These are phyloP conservation scores for Drosophila lini DNA, from an alignment of 1,140 invertebrate genomes.

Conservation along the genomic window DNA sequence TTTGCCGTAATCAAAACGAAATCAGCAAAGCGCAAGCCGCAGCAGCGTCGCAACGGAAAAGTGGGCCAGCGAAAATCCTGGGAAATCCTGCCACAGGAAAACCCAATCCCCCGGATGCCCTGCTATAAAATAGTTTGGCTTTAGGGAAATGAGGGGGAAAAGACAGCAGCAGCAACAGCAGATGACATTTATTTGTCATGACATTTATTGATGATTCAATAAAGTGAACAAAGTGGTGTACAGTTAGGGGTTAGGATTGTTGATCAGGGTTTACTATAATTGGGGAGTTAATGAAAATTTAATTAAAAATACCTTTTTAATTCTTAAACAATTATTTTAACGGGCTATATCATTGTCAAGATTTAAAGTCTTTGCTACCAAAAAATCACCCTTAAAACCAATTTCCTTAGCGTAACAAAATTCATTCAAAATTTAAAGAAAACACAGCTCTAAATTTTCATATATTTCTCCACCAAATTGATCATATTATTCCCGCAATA, in stretches of 20 bases:
- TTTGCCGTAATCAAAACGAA: conserved; percentile 79
- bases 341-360: no score
- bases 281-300: not conserved
- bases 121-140: conserved; percentile 11
- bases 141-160: conserved; percentile 1
- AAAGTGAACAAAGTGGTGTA: not conserved
- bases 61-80: conserved; percentile 31
- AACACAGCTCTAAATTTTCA: not conserved
- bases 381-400: not conserved
- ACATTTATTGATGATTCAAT: conserved; percentile 13
- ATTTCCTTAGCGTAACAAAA: not conserved
- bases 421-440: not conserved
- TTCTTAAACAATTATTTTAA: no score
- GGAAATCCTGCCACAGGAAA: conserved; percentile 15
- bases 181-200: not conserved
- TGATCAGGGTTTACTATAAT: not conserved
- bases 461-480: not conserved
- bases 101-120: conserved; percentile 24
- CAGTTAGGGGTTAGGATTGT: not conserved
- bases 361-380: no score
- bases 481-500: conserved; percentile 8
- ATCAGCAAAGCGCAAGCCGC: conserved; percentile 74
- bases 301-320: not conserved
- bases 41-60: conserved; percentile 51
- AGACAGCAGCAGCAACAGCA: not conserved